phyloP scores from a whole-genome alignment of 2,797 vertebrate species.

The Prionace glauca region DNA sequence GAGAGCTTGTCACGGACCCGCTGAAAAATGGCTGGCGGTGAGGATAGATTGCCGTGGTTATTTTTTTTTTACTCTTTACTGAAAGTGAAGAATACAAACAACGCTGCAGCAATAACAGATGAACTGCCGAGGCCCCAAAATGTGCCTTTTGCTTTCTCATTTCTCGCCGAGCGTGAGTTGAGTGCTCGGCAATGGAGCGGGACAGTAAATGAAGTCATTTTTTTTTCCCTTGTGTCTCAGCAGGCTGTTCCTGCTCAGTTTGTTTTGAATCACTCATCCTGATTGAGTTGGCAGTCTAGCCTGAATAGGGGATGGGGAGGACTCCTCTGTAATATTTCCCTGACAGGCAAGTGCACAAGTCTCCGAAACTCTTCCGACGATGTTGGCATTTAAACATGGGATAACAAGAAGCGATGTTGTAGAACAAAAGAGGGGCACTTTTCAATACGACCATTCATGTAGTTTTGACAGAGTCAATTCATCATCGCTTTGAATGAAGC shows the following conservation, averaged over 20 bases:
- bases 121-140: neutral
- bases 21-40: conserved; percentile 2
- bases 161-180: conserved; percentile 2
- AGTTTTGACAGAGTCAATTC: conserved; percentile 70
- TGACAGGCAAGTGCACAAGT: conserved; percentile 25
- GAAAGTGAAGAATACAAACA: neutral
- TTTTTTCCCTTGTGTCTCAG: conserved; percentile 26
- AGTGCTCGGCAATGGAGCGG: neutral
- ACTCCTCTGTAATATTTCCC: conserved; percentile 30
- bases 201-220: conserved; percentile 36
- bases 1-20: neutral
- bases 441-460: conserved; percentile 74
- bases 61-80: conserved; percentile 27
- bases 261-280: conserved; percentile 38
- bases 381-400: conserved; percentile 37
- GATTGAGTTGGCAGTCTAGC: conserved; percentile 29
- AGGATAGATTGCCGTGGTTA: neutral
- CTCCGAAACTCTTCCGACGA: conserved; percentile 30
- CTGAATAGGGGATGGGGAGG: conserved; percentile 19
- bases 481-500: conserved; percentile 64
- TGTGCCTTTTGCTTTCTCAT: conserved; percentile 22
- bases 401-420: conserved; percentile 38
- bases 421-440: conserved; percentile 59
- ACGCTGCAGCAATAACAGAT: neutral
- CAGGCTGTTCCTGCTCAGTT: conserved; percentile 34